Percentiles rank a stretch among this genome's conserved stretches.
Evolutionary conservation across 1,140 invertebrate species (phyloP).

Genomic region (Phymorhynchus buccinoides): DNA sequence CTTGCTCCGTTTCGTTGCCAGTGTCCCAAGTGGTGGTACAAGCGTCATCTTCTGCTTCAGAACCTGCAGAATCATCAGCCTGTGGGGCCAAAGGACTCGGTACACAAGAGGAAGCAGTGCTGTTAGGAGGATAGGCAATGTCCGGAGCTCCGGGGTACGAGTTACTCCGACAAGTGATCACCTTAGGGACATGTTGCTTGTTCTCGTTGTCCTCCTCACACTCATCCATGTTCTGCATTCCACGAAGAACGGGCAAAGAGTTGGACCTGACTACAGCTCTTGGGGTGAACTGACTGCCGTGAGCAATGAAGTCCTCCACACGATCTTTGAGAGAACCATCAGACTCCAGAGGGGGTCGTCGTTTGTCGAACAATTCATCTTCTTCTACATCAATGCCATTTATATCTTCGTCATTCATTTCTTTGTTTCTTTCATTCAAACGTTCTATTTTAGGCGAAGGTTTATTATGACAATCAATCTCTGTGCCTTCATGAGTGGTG

Average conservation of each 20-base stretch:
- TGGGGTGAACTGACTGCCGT: slow-evolving; percentile 25
- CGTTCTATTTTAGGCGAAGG: neutral
- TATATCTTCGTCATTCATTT: neutral
- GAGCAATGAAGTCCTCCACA: slow-evolving; percentile 23
- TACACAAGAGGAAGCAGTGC: neutral
- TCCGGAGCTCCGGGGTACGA: slow-evolving; percentile 3
- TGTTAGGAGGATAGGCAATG: neutral
- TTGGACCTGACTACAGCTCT: slow-evolving; percentile 18
- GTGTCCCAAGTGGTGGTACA: neutral
- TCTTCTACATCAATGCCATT: neutral
- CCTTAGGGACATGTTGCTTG: neutral
- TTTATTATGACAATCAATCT: neutral
- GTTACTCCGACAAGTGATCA: neutral
- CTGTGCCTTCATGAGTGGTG: neutral
- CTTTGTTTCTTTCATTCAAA: neutral
- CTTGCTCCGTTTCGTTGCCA: neutral
- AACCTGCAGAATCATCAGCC: neutral
- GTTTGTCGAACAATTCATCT: neutral
- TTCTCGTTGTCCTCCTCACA: neutral
- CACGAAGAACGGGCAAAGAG: neutral
- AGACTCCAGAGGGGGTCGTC: neutral
- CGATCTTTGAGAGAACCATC: slow-evolving; percentile 15
- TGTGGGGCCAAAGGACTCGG: neutral
- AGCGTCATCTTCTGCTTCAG: neutral
- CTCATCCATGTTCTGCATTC: neutral